Percentiles rank a stretch among this genome's conserved stretches.
These are phyloP conservation scores for Bombus sylvicola DNA, from an alignment of 1,140 invertebrate species.

Conservation along the genomic window DNA sequence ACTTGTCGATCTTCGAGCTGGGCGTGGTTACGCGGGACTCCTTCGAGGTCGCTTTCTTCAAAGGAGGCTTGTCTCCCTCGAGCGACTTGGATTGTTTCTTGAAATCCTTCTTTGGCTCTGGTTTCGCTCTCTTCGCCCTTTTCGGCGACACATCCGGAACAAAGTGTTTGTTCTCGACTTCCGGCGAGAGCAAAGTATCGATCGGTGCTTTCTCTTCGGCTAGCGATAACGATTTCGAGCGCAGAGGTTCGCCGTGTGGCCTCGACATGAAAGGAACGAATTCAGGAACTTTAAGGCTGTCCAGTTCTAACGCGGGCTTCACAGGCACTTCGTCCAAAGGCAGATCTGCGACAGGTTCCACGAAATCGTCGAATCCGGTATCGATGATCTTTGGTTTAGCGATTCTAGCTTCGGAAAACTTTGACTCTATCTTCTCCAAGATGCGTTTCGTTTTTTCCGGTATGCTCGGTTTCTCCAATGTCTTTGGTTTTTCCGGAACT, in stretches of 20 bases:
- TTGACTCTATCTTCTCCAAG: slow-evolving; percentile 80
- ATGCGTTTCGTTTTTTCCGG: slow-evolving; percentile 81
- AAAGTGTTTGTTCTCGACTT: slow-evolving; percentile 80
- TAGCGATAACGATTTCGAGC: slow-evolving; percentile 80
- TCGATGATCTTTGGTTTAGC: slow-evolving; percentile 79
- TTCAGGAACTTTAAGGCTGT: slow-evolving; percentile 81
- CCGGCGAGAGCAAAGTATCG: slow-evolving; percentile 79
- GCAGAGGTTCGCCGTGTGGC: slow-evolving; percentile 78
- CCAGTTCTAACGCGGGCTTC: slow-evolving; percentile 80
- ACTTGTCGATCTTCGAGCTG: slow-evolving; percentile 79
- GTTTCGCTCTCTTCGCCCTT: slow-evolving; percentile 73
- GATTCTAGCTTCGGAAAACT: slow-evolving; percentile 75
- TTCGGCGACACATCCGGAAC: slow-evolving; percentile 79
- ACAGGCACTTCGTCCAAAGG: slow-evolving; percentile 81
- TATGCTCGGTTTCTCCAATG: slow-evolving; percentile 78
- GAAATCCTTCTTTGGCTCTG: slow-evolving; percentile 79
- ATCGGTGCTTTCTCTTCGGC: slow-evolving; percentile 81
- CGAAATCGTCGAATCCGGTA: slow-evolving; percentile 80
- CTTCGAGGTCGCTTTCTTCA: slow-evolving; percentile 77
- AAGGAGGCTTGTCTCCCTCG: slow-evolving; percentile 80
- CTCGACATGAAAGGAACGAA: slow-evolving; percentile 80
- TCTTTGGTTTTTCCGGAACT: slow-evolving; percentile 65
- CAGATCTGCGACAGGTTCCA: slow-evolving; percentile 80
- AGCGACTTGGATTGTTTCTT: slow-evolving; percentile 81
- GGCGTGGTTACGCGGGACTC: slow-evolving; percentile 74